Evolutionary conservation across 2,888 invertebrate genomes (phyloP), one percentile per base, ranked within the genome.

Genomic region (Linnaemya vulpina): DNA sequence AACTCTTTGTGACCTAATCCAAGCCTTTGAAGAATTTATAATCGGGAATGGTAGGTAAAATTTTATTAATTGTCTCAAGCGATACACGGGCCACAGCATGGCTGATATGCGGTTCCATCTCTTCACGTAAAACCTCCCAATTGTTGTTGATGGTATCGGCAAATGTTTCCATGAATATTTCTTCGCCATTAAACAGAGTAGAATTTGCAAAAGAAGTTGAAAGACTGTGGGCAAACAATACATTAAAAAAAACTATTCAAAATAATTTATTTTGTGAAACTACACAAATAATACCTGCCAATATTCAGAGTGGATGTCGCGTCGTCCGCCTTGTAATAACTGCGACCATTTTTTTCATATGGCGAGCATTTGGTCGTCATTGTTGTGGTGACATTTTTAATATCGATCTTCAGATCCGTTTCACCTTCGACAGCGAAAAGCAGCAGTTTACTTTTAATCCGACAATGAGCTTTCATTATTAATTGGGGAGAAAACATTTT

Each of bases 131-230:
- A 30, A 81, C 58, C 13, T 55, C 17, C 84, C 84, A 81, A 20
- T 82, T 85, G 0, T 43, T 63, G 22, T 85, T 81, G 3, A 85
- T 81, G 13, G 84, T 81, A 5, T 73, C 63, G 20, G 76, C 70
- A 60, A 85, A 85, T 3, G 70, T 51, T 11, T 81, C 70, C 68
- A 74, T 73, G 22, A 85, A 78, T 2, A 78, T 13, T 35, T 68
- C 58, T 35, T 85, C 84, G 1, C 84, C 81, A 63, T 81, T 81
- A 46, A 85, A 81, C 13, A 85, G 46, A 0, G 81, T 81, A 0
- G 84, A 85, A 65, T 85, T 80, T 0, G 46, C 15, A 20, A 78
- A 81, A 4, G 15, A 2, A 0, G 35, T 60, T 3, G 68, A 63
- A 9, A 81, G n/a, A 13, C 84, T 46, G 30, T 22, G 1, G 13